Evolutionary conservation across 2,797 vertebrate genomes (phyloP), one percentile per base, ranked within the genome.

Genomic region (Poecilia wingei): DNA sequence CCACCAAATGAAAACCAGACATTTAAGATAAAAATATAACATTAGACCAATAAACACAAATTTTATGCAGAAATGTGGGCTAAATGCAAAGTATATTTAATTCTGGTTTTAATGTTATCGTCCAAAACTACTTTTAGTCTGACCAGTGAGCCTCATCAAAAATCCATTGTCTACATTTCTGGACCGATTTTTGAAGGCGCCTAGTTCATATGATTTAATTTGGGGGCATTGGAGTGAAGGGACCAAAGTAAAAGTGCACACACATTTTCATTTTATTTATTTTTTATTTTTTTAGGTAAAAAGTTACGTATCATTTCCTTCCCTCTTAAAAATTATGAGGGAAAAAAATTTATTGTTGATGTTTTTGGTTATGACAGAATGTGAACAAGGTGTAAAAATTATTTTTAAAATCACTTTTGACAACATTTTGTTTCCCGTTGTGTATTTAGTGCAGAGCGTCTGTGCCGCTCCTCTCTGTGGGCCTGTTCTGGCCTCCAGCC

Each of bases 401-500:
- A 55, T 55, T 55, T 55, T n/a, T n/a, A 10, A 55, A 55, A n/a
- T 25, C 25, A n/a, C 51, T n/a, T 59, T 59, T 59, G 13, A 59
- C 57, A 59, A 59, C 10, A 16, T 59, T 59, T 66, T 61, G 39
- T 0, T 55, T 22, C 25, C 53, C 3, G 53, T 55, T 12, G 22
- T 55, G 3, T 25, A 1, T 79, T 82, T 49, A 22, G 18, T 71
- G 71, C 12, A 36, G 71, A 53, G 81, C 78, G 66, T 84, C 68
- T 82, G 82, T 47, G 49, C 74, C 80, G 36, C 2, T 70, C 31
- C 82, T 64, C 45, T 75, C 45, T 28, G 72, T 14, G 28, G 25
- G 57, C 41, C 36, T 43, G 22, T 33, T 74, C 74, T 90, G 87
- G 85, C 76, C 2, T 3, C 7, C 16, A 6, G 79, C 80, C 88